Percentiles rank a stretch among this genome's conserved stretches.
These are phyloP conservation scores for Cynocephalus volans DNA, from an alignment of 2,113 vertebrate species.

Conservation along the genomic window DNA sequence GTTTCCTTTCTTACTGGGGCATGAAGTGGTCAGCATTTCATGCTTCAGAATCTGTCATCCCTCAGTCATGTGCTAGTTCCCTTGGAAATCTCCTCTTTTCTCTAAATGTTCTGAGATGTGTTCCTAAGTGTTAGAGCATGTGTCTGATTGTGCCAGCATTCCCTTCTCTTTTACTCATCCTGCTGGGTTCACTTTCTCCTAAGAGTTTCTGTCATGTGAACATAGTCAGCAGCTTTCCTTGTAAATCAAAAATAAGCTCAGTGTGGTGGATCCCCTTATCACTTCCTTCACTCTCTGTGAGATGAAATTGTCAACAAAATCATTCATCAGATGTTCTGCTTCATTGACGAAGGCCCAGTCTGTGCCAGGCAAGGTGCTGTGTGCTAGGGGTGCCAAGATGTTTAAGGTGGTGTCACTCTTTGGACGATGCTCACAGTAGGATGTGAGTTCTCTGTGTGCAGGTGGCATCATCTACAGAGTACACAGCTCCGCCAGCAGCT, in stretches of 20 bases:
- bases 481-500: neutral
- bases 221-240: neutral
- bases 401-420: neutral
- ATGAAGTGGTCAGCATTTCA: neutral
- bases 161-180: neutral
- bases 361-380: neutral
- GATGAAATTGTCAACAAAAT: neutral
- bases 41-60: neutral
- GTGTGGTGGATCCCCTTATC: neutral
- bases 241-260: neutral
- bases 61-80: neutral
- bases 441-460: neutral
- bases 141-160: neutral
- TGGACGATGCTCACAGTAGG: neutral
- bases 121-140: neutral
- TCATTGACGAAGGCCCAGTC: neutral
- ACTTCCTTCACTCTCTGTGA: neutral
- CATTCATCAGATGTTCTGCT: neutral
- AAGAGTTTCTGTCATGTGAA: neutral
- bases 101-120: neutral
- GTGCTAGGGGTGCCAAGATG: neutral
- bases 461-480: rapidly evolving
- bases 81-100: neutral
- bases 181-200: neutral
- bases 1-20: neutral